Conservation (phyloP, 2,888 invertebrate genomes). For the Lymantria monacha region DNA sequence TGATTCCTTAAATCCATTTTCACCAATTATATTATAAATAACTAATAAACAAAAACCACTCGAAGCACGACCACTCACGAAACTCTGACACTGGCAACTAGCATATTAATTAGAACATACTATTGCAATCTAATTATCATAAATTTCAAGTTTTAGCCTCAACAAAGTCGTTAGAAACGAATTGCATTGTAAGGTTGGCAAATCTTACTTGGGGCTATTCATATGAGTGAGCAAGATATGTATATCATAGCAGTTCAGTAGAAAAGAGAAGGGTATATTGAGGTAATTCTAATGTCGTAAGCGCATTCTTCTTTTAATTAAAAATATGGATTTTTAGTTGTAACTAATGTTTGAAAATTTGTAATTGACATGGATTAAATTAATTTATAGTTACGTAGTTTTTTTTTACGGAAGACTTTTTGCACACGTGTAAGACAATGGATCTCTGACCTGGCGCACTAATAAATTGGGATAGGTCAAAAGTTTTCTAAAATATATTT, state of each 20-base stretch:
- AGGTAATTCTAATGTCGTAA: conserved; percentile 60
- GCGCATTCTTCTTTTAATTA: conserved; percentile 46
- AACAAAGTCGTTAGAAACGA: conserved; percentile 63
- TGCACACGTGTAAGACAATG: background rate
- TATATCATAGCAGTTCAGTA: conserved; percentile 1
- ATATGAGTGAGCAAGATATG: conserved; percentile 48
- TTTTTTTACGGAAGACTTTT: background rate
- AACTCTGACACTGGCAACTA: conserved; percentile 63
- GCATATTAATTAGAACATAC: conserved; percentile 67
- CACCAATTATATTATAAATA: conserved; percentile 21
- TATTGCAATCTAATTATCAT: conserved; percentile 77
- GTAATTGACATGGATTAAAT: conserved; percentile 17
- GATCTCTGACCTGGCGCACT: background rate
- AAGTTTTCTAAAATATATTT: too few species aligned
- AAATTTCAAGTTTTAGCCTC: conserved; percentile 79
- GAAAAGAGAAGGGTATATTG: conserved; percentile 40
- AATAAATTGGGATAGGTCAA: background rate
- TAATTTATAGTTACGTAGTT: conserved; percentile 3
- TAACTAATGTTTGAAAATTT: conserved; percentile 25
- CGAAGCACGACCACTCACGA: conserved; percentile 66
- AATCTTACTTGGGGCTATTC: conserved; percentile 53
- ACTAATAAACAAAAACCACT: conserved; percentile 34
- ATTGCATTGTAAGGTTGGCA: conserved; percentile 56
- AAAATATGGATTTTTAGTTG: conserved; percentile 38
- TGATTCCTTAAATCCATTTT: conserved; percentile 69